A percentile compares a stretch with the other conserved stretches of the same genome.
These are phyloP conservation scores for Apamea crenata DNA, from an alignment of 2,888 invertebrate species.

Conservation along the genomic window DNA sequence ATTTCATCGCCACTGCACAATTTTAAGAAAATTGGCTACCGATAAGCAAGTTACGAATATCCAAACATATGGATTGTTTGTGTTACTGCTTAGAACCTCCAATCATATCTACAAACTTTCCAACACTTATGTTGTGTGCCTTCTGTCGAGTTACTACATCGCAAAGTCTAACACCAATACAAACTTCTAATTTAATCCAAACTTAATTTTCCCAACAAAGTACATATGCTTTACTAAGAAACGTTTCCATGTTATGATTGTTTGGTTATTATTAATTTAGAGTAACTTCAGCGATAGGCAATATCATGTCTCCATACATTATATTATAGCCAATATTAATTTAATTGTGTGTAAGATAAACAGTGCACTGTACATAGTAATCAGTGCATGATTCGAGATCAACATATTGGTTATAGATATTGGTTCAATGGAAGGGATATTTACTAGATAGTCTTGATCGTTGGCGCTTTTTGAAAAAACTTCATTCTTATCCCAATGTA, in stretches of 20 bases:
- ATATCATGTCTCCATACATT: neutral
- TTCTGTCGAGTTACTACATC: constrained; percentile 15
- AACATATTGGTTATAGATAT: neutral
- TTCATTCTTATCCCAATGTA: neutral
- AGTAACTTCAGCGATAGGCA: neutral
- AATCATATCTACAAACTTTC: constrained; percentile 21
- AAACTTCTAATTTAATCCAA: constrained; percentile 62
- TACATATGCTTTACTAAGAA: constrained; percentile 43
- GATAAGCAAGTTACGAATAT: neutral
- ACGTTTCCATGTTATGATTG: constrained; percentile 32
- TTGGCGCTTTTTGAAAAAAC: neutral
- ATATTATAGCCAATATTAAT: constrained; percentile 11
- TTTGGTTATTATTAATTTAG: constrained; percentile 3
- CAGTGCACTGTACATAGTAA: constrained; percentile 11
- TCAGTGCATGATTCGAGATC: neutral
- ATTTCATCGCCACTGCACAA: neutral
- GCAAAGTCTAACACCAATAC: constrained; percentile 42
- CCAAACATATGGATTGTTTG: constrained; percentile 8
- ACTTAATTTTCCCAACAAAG: constrained; percentile 44
- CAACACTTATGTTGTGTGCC: constrained; percentile 21
- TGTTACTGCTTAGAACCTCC: neutral
- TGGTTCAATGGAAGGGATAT: neutral
- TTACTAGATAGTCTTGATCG: neutral
- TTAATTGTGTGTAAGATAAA: neutral
- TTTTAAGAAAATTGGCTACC: neutral